phyloP scores from a whole-genome alignment of 2,888 invertebrate genomes.

The Campoletis raptor region DNA sequence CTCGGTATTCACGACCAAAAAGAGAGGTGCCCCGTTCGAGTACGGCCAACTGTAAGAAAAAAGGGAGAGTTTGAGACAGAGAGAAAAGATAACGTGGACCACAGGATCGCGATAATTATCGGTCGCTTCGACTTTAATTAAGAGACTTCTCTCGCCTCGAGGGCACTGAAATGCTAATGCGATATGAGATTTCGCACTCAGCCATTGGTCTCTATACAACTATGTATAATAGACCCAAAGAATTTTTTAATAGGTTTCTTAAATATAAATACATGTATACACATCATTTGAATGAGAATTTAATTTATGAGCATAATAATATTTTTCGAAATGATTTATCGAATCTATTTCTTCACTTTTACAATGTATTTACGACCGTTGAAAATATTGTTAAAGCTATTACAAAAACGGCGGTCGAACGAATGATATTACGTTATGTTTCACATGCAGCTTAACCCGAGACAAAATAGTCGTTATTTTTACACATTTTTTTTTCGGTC shows the following conservation, averaged over 20 bases:
- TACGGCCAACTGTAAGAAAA: slow-evolving; percentile 1
- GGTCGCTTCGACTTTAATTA: slow-evolving; percentile 74
- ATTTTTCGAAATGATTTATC: slow-evolving; percentile 36
- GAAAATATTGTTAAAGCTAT: slow-evolving; percentile 1
- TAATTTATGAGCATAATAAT: slow-evolving; percentile 44
- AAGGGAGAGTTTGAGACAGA: slow-evolving; percentile 38
- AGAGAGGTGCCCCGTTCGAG: slow-evolving; percentile 41
- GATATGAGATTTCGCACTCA: slow-evolving; percentile 53
- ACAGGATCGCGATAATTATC: slow-evolving; percentile 73
- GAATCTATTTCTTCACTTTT: slow-evolving; percentile 16
- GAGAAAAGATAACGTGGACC: slow-evolving; percentile 48
- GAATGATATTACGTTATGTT: background rate
- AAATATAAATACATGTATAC: slow-evolving; percentile 7
- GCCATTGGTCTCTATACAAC: background rate
- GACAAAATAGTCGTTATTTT: background rate
- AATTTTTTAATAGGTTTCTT: slow-evolving; percentile 42
- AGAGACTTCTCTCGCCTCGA: slow-evolving; percentile 68
- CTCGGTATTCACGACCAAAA: slow-evolving; percentile 25
- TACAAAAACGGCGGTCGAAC: background rate
- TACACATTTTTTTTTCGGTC: too few relatives aligned
- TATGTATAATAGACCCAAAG: slow-evolving; percentile 25
- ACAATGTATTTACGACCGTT: background rate
- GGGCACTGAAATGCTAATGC: slow-evolving; percentile 67
- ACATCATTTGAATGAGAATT: background rate
- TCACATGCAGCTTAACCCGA: background rate